A percentile compares a stretch with the other conserved stretches of the same genome.
These are phyloP conservation scores for Paramuricea clavata DNA, from an alignment of 92 coral and sea anemone genomes.

Conservation along the genomic window DNA sequence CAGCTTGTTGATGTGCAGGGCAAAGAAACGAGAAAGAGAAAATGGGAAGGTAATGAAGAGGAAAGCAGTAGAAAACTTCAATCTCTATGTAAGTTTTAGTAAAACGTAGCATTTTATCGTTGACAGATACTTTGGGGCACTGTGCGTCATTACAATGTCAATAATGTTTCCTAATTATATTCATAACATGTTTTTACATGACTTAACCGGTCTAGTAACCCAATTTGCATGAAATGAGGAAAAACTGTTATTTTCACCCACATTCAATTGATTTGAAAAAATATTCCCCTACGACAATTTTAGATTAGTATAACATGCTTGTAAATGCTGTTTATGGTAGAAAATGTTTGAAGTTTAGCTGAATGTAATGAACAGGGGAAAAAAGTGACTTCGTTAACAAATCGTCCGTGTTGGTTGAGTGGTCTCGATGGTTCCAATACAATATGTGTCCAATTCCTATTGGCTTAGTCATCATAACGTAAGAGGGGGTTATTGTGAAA, in stretches of 20 bases:
- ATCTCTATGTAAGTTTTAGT: conserved; percentile 30
- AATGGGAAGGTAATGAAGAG: background rate
- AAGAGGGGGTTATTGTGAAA: background rate
- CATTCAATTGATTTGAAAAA: background rate
- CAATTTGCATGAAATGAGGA: background rate
- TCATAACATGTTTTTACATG: conserved; percentile 42
- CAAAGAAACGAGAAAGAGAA: background rate
- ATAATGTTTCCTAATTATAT: conserved; percentile 20
- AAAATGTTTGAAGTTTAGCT: background rate
- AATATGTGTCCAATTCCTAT: background rate
- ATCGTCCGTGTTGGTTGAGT: background rate
- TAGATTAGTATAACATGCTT: background rate
- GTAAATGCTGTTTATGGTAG: background rate
- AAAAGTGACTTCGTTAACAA: background rate
- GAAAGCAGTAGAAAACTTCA: conserved; percentile 3
- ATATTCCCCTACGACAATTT: background rate
- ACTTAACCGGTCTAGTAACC: conserved; percentile 15
- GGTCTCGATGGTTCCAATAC: background rate
- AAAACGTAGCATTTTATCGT: background rate
- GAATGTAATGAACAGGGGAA: background rate
- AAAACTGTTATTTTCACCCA: background rate
- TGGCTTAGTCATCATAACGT: background rate
- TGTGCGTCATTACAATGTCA: conserved; percentile 2
- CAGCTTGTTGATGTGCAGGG: background rate
- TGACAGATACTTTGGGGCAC: background rate